Conservation (phyloP, 2,113 vertebrate genomes). For the Ia io region DNA sequence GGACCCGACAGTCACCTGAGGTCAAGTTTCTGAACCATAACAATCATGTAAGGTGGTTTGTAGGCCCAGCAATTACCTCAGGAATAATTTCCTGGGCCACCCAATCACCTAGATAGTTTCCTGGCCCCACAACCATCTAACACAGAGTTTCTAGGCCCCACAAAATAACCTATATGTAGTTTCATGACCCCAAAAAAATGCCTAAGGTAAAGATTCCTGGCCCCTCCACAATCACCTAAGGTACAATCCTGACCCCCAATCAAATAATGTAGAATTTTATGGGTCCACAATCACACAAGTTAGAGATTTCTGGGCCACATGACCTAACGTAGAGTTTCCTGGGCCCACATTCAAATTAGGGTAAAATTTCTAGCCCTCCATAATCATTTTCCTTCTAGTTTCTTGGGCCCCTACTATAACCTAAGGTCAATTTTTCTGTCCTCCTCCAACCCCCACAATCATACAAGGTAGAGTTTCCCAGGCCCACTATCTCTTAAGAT, state of each 20-base stretch:
- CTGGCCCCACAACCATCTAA: background rate
- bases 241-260: background rate
- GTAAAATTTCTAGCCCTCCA: background rate
- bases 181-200: background rate
- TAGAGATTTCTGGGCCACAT: background rate
- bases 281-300: background rate
- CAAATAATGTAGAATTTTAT: background rate
- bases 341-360: background rate
- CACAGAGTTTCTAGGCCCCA: background rate
- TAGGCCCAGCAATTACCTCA: background rate
- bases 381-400: background rate
- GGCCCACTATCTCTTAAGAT: background rate
- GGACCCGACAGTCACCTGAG: background rate
- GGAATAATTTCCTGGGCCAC: background rate
- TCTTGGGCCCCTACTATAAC: background rate
- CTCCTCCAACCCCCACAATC: background rate
- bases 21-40: background rate
- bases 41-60: background rate
- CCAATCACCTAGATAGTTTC: background rate
- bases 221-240: background rate
- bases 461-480: background rate
- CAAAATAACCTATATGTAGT: background rate
- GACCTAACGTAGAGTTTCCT: background rate
- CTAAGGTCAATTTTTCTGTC: background rate
- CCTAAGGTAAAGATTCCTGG: background rate